phyloP scores from a whole-genome alignment of 2,888 invertebrate genomes.

The Synergus gifuensis region DNA sequence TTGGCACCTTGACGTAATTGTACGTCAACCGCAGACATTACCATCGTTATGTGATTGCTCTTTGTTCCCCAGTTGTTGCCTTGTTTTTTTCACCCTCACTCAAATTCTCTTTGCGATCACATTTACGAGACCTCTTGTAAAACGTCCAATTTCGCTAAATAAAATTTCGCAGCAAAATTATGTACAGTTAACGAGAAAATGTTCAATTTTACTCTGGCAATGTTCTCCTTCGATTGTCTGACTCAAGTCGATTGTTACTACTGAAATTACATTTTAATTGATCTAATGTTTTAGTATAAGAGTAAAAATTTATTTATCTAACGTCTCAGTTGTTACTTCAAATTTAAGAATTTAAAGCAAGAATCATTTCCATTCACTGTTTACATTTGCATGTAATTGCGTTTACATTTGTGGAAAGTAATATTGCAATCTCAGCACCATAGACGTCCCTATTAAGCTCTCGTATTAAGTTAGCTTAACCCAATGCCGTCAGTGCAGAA shows the following conservation, averaged over 20 bases:
- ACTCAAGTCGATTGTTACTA: not conserved
- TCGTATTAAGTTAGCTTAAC: constrained; percentile 25
- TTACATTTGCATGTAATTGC: constrained; percentile 29
- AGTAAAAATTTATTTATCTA: not conserved
- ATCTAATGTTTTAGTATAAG: not conserved
- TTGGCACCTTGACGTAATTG: constrained; percentile 67
- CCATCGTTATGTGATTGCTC: constrained; percentile 71
- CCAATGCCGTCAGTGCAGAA: constrained; percentile 36
- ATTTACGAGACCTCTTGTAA: constrained; percentile 16
- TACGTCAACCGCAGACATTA: constrained; percentile 74
- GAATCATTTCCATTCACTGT: not conserved
- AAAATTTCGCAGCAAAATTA: not conserved
- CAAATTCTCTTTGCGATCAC: constrained; percentile 41
- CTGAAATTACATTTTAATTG: not conserved
- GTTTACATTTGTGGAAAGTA: constrained; percentile 36
- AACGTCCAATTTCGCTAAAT: constrained; percentile 21
- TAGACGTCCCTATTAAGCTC: constrained; percentile 23
- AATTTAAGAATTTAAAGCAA: not conserved
- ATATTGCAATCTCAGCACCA: constrained; percentile 33
- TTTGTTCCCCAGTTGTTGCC: constrained; percentile 62
- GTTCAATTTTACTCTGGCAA: not conserved
- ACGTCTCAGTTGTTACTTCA: not conserved
- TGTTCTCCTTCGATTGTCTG: not conserved
- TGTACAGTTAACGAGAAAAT: not conserved
- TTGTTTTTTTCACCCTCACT: constrained; percentile 45